Evolutionary conservation across 2,888 invertebrate species (phyloP), one percentile per base, ranked within the genome.

Genomic region (Drosophila peninsularis): DNA sequence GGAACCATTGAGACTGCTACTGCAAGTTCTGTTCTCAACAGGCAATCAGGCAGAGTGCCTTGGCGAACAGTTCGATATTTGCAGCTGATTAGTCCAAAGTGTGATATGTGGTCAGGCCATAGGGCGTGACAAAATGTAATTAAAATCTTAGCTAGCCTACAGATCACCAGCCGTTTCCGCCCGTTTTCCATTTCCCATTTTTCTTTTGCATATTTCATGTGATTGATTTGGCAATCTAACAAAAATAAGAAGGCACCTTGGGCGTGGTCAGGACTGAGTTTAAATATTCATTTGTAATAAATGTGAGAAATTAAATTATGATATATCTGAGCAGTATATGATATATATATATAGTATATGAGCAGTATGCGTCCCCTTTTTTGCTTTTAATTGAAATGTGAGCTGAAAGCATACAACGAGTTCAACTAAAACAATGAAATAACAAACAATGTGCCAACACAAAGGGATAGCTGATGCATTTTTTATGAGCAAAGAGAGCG

Each of bases 1-100:
- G n/a, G 13, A 55, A 32, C 44, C 21, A 45, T 50, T 42, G 11
- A 41, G 19, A 41, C 21, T 36, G 27, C n/a, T 27, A 24, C 53
- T 42, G 67, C 41, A 49, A 42, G 14, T 14, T 30, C 42, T 37
- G 21, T n/a, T 50, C 14, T 30, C 42, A 36, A 24, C 53, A 53
- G n/a, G 64, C 85, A 85, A 85, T 88, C 84, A 89, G 55, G 64
- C 58, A 77, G 61, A 89, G 86, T 88, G 84, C 56, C 71, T 49
- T 63, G 71, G 62, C 11, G 5, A n/a, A 19, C 67, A 68, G 55
- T 70, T 24, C 60, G 52, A 69, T 67, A 58, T 39, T 41, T 56
- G 36, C 34, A 55, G 54, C 54, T 41, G 45, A 72, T 67, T 61
- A 54, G 34, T 21, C 3, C 49, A 45, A 41, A 66, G 75, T 71